Evolutionary conservation across 2,888 invertebrate genomes (phyloP).

Genomic region (Allolobophora icterica): DNA sequence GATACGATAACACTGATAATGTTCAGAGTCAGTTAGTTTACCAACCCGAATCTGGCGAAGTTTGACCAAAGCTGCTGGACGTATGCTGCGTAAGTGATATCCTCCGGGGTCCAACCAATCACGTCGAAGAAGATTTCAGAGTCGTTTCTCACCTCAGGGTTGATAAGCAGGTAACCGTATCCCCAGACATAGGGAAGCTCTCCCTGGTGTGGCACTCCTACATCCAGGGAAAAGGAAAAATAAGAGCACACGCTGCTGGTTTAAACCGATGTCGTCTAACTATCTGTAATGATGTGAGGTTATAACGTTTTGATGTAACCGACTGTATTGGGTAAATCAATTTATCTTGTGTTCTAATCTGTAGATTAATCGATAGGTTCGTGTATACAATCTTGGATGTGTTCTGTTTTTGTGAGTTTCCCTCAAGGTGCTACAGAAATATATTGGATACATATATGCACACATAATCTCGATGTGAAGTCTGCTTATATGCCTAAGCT

Average conservation of each 20-base stretch:
- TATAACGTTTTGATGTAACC: no score
- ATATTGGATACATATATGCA: no score
- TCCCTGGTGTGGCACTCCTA: slow-evolving; percentile 39
- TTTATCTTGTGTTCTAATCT: background rate
- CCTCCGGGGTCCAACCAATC: slow-evolving; percentile 41
- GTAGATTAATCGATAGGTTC: background rate
- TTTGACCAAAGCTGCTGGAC: slow-evolving; percentile 45
- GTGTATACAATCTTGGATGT: no score
- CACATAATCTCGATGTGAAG: no score
- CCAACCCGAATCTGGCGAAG: slow-evolving; percentile 47
- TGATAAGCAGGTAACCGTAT: slow-evolving; percentile 37
- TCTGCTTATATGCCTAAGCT: no score
- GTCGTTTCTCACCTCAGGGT: slow-evolving; percentile 39
- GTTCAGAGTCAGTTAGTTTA: background rate
- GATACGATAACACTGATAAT: background rate
- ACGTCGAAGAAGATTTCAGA: slow-evolving; percentile 42
- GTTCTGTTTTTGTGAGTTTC: no score
- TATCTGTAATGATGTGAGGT: no score
- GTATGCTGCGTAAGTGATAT: slow-evolving; percentile 42
- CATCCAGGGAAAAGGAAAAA: background rate
- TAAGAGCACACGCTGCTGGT: no score
- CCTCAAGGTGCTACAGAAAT: no score
- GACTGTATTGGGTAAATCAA: no score
- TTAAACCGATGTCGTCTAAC: no score
- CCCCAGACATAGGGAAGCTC: slow-evolving; percentile 45